Evolutionary conservation across 2,113 vertebrate species (phyloP), one percentile per base, ranked within the genome.

Genomic region (Australoheros scitulus): DNA sequence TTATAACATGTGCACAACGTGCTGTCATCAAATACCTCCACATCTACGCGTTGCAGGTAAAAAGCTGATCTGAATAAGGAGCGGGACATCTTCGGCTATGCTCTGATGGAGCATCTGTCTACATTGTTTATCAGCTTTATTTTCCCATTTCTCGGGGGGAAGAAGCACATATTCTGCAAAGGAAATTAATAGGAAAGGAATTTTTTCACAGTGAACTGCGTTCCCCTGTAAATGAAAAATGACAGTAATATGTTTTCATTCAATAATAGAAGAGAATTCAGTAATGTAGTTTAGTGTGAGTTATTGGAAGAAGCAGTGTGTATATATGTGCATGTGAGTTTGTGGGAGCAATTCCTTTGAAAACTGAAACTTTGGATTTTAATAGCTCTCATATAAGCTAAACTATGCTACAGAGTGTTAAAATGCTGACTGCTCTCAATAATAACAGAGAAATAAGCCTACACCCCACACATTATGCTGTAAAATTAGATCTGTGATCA

Each of bases 121-220:
- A 82, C 84, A 84, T 89, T 84, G 86, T 89, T 91, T 91, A 91
- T 87, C n/a, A 78, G 80, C 74, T 65, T 89, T 85, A 85, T 84
- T 90, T 84, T 36, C 78, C 29, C 65, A 82, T 84, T 84, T 79
- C 81, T 82, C 85, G 8, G 8, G 63, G 79, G 61, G n/a, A 38
- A 52, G 65, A 70, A 50, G 24, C 84, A 80, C 80, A 80, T 24
- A 80, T 82, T 83, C 83, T 86, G 87, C 63, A 77, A 84, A 84
- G 79, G 50, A 89, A 85, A 85, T 91, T 84, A 91, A 91, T 89
- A 63, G 79, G 65, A 81, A 86, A 76, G 72, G 64, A 77, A 78
- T 50, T 65, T 92, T 88, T 29, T 88, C 83, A 79, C 81, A 76
- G 32, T 78, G 81, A 72, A 57, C 83, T 84, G 75, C 29, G 3